phyloP scores from a whole-genome alignment of 2,888 invertebrate species.

The Diaperis boleti region DNA sequence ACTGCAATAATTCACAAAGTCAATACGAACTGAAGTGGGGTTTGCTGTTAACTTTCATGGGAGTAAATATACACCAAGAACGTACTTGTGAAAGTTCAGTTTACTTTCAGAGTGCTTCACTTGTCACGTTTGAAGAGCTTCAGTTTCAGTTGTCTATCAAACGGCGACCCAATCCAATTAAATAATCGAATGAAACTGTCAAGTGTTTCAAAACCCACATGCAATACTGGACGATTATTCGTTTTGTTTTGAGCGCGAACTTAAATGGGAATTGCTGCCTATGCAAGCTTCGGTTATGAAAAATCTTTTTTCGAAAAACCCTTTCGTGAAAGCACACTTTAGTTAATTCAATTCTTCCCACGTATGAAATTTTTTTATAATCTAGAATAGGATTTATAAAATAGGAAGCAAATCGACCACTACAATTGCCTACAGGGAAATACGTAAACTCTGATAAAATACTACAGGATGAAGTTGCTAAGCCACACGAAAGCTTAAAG shows the following conservation, averaged over 20 bases:
- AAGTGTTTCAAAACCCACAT: slow-evolving; percentile 25
- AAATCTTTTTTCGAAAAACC: slow-evolving; percentile 36
- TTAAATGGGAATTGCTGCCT: slow-evolving; percentile 38
- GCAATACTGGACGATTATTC: slow-evolving; percentile 25
- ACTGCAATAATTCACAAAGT: slow-evolving; percentile 20
- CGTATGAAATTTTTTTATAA: slow-evolving; percentile 29
- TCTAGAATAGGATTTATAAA: slow-evolving; percentile 4
- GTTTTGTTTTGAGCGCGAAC: slow-evolving; percentile 30
- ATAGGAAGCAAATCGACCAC: slow-evolving; percentile 20
- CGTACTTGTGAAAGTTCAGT: slow-evolving; percentile 20
- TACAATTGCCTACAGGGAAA: slow-evolving; percentile 25
- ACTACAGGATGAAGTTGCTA: slow-evolving; percentile 46
- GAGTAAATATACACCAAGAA: slow-evolving; percentile 28
- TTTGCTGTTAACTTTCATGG: slow-evolving; percentile 25
- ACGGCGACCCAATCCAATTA: no score
- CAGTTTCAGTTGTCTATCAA: no score
- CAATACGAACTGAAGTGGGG: slow-evolving; percentile 23
- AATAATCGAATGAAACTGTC: slow-evolving; percentile 25
- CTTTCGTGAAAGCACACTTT: slow-evolving; percentile 25
- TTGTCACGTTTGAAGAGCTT: slow-evolving; percentile 2
- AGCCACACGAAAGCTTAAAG: slow-evolving; percentile 53
- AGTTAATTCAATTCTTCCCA: slow-evolving; percentile 28
- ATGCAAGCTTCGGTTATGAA: slow-evolving; percentile 34
- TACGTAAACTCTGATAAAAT: slow-evolving; percentile 47
- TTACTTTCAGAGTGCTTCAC: slow-evolving; percentile 20